Base-by-base conservation (phyloP, 2,797 vertebrate species). In the Salarias fasciatus region DNA sequence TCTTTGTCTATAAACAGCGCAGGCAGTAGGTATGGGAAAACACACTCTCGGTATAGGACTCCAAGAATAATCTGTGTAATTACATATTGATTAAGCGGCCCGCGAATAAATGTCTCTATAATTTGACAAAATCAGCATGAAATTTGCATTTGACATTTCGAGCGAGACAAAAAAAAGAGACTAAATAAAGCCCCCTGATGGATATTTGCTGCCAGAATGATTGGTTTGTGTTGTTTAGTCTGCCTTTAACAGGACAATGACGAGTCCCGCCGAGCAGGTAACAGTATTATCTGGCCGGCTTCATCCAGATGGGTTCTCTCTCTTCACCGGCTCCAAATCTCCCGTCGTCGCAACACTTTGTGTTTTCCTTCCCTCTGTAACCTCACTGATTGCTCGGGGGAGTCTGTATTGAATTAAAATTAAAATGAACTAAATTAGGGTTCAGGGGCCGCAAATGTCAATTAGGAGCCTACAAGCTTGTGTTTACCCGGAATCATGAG, bases 101-200 rank as follows among this genome's bases (percentile, higher is more conserved):
- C 13, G 2, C 38, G 60, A 58, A 64, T 53, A 43, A 43, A 63
- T 36, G 35, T 29, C 4, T 42, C 37, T 37, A 36, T 35, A 28
- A 43, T 62, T 33, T 69, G 11, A 51, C 13, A 28, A 51, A 62
- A 51, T 71, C 29, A 15, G 44, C 45, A 61, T 67, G 11, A 12
- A 24, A 78, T 75, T 75, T 72, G 43, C 53, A 78, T 75, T 42
- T 75, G 60, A 61, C 60, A 75, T 69, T 75, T 68, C 51, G 33
- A 37, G 35, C 0, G 3, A 33, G 51, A 50, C 18, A 55, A 44
- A 70, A 56, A n/a, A 66, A 43, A 68, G n/a, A 11, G 24, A 3
- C 7, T 13, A 37, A 11, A 37, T 35, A 35, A 35, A 35, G 11
- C 30, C 47, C 8, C 13, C 13, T 44, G 29, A 33, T 37, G 56